Base-by-base conservation (phyloP, 2,797 vertebrate genomes). In the Morus bassanus region DNA sequence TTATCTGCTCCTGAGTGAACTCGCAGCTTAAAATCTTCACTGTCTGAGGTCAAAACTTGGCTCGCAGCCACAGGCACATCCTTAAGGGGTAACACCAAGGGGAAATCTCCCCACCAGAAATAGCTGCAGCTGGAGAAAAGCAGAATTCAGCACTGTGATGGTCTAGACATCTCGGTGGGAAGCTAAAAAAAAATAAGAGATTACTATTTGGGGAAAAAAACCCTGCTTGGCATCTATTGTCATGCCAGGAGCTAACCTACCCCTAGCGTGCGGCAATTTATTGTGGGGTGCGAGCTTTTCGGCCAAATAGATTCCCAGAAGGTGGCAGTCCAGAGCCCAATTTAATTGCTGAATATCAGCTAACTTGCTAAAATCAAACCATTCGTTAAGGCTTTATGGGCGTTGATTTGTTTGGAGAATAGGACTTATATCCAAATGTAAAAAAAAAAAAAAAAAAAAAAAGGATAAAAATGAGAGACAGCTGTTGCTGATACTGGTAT, bases 391-490 rank as follows among this genome's bases (percentile, higher is more conserved):
- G 91, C 78, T 95, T 89, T 83, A 43, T 39, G 91, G 93, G 88
- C 53, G 86, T 39, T 57, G 91, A 88, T 97, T 91, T 91, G 93
- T 97, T 96, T 78, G 89, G 95, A 95, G 97, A 97, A 95, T 8
- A 89, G 90, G 94, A 97, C 92, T 91, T 94, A 68, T 8, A 96
- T 94, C 88, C 91, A 96, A 97, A 97, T 25, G 78, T 82, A 28
- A 28, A 35, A 51, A 53, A 53, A 60, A 54, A 53, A 89, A 54
- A 53, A 89, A 88, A 92, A 4, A 12, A 37, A 41, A 65, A 92
- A 94, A 60, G 90, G 95, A 90, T 94, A 96, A 95, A 97, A 97
- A 96, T 91, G 97, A 96, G 96, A 97, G 96, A 85, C 95, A 97
- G 97, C 96, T 97, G 95, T 93, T 96, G 96, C 93, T 69, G 54